Evolutionary conservation across 2,888 invertebrate species (phyloP).

Genomic region (Anodontia alba): DNA sequence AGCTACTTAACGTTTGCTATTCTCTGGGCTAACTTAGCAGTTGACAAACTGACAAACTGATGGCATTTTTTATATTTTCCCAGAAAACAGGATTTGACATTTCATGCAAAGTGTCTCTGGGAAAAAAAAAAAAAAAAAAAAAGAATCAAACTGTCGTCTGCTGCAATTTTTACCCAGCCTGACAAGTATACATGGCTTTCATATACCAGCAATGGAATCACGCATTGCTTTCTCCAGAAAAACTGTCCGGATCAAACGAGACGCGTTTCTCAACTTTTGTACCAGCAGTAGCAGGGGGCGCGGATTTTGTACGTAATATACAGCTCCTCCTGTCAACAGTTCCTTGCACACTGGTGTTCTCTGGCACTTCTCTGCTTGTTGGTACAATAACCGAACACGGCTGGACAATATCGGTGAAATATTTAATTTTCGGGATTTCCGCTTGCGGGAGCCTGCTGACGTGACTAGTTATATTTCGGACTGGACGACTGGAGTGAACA

Average conservation of each 20-base stretch:
- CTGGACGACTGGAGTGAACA: not conserved
- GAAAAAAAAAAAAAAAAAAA: no score
- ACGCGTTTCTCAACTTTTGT: not conserved
- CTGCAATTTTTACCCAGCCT: no score
- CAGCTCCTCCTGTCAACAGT: not conserved
- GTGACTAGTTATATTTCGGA: not conserved
- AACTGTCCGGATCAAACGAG: not conserved
- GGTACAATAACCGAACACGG: constrained; percentile 2
- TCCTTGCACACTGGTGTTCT: not conserved
- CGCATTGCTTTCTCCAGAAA: not conserved
- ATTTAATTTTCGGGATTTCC: not conserved
- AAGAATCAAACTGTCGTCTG: no score
- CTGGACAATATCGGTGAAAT: not conserved
- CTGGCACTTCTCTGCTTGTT: not conserved
- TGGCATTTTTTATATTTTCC: no score
- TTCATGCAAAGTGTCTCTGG: no score
- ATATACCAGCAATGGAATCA: no score
- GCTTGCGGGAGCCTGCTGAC: not conserved
- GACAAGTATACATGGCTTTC: no score
- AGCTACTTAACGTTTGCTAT: no score
- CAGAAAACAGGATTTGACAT: no score
- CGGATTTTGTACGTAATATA: not conserved
- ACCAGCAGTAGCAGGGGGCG: not conserved
- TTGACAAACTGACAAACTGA: no score
- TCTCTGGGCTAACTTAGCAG: no score